Conservation (phyloP, 2,113 vertebrate species). For the Dicentrarchus labrax region DNA sequence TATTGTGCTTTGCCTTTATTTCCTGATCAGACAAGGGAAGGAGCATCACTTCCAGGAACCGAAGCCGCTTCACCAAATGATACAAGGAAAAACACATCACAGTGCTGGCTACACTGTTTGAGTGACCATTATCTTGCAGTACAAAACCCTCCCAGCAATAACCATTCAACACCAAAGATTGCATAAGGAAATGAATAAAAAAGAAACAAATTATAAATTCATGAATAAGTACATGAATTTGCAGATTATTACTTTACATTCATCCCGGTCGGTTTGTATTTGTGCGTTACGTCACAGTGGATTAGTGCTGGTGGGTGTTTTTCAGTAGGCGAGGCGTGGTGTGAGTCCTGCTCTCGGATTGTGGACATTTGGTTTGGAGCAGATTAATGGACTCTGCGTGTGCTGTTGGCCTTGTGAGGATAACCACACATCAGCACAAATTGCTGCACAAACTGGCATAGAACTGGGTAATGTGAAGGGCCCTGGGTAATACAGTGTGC, state of each 20-base stretch:
- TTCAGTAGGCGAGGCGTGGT: slow-evolving; percentile 9
- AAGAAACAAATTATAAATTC: neutral
- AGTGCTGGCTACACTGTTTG: neutral
- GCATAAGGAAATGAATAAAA: slow-evolving; percentile 2
- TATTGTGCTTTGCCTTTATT: neutral
- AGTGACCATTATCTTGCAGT: neutral
- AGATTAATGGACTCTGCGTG: slow-evolving; percentile 56
- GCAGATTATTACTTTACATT: slow-evolving; percentile 24
- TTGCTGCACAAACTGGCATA: slow-evolving; percentile 49
- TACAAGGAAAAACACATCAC: slow-evolving; percentile 1
- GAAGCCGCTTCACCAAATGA: neutral
- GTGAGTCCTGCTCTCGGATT: slow-evolving; percentile 34
- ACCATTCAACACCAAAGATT: neutral
- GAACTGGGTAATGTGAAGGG: slow-evolving; percentile 28
- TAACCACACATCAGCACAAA: slow-evolving; percentile 66
- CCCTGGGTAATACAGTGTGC: slow-evolving; percentile 11
- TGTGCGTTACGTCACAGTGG: slow-evolving; percentile 38
- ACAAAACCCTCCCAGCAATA: neutral
- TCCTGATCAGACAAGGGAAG: neutral
- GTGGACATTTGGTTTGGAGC: slow-evolving; percentile 62
- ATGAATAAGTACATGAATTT: slow-evolving; percentile 16
- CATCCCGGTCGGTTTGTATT: slow-evolving; percentile 21
- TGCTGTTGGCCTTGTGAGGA: slow-evolving; percentile 44
- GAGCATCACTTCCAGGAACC: slow-evolving; percentile 20
- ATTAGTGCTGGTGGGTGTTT: slow-evolving; percentile 45